Evolutionary conservation across 2,888 invertebrate species (phyloP).

Genomic region (Chrysolina haemoptera): DNA sequence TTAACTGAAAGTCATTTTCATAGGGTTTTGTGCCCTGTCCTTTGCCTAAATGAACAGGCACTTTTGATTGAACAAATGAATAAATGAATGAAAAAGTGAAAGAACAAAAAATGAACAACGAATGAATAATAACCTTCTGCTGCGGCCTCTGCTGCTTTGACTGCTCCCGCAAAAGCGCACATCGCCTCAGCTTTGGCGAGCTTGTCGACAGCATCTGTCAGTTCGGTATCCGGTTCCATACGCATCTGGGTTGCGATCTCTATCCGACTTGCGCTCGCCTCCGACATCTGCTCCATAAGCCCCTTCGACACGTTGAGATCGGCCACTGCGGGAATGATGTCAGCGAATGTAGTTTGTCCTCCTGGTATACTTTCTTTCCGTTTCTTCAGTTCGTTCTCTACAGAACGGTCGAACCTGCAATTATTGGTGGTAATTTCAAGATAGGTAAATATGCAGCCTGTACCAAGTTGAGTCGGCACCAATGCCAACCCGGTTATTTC

Average conservation of each 20-base stretch:
- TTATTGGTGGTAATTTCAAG: background rate
- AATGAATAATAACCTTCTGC: constrained; percentile 60
- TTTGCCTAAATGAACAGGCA: too few relatives aligned
- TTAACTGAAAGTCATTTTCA: too few relatives aligned
- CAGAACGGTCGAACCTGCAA: constrained; percentile 61
- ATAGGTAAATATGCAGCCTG: too few relatives aligned
- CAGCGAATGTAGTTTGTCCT: constrained; percentile 25
- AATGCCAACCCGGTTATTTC: too few relatives aligned
- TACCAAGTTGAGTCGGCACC: too few relatives aligned
- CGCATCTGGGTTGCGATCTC: constrained; percentile 61
- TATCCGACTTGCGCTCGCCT: constrained; percentile 62
- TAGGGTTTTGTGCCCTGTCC: too few relatives aligned
- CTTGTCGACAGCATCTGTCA: constrained; percentile 68
- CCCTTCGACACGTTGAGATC: constrained; percentile 49
- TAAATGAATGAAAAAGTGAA: background rate
- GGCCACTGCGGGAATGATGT: constrained; percentile 34
- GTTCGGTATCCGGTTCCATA: constrained; percentile 64
- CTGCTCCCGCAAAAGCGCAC: constrained; percentile 68
- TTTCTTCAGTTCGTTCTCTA: constrained; percentile 61
- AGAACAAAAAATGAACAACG: background rate
- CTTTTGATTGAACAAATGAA: background rate
- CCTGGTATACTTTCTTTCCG: constrained; percentile 47
- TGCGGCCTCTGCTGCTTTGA: constrained; percentile 69
- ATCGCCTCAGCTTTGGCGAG: constrained; percentile 69
- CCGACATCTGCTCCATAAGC: constrained; percentile 56